A percentile compares a stretch with the other conserved stretches of the same genome.
Conservation (phyloP, 2,888 invertebrate genomes). For the Laothoe populi region DNA sequence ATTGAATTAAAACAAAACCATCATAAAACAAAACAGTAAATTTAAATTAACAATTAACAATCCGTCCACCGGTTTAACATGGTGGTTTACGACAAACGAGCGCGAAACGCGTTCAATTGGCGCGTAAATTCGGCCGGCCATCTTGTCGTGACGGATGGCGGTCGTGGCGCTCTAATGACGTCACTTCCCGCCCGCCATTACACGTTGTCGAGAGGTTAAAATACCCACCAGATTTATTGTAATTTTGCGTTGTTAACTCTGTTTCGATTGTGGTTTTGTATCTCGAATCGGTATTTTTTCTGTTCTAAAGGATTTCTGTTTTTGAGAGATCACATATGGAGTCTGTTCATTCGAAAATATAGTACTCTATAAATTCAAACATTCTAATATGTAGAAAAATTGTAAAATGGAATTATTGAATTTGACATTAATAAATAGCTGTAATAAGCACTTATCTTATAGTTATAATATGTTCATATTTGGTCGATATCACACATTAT, state of each 20-base stretch:
- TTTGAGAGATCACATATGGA: no score
- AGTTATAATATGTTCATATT: no score
- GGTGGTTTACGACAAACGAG: slow-evolving; percentile 37
- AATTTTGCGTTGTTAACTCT: slow-evolving; percentile 8
- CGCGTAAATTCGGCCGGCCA: slow-evolving; percentile 62
- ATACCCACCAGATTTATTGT: slow-evolving; percentile 38
- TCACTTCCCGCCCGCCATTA: slow-evolving; percentile 58
- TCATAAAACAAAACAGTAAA: slow-evolving; percentile 23
- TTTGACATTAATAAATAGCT: no score
- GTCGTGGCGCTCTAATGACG: slow-evolving; percentile 52
- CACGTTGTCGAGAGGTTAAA: slow-evolving; percentile 39
- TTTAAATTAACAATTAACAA: slow-evolving; percentile 40
- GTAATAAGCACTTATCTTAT: no score
- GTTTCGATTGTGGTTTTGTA: background rate
- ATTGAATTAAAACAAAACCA: slow-evolving; percentile 34
- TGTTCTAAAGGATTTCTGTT: no score
- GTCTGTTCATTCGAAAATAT: no score
- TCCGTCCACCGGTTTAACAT: slow-evolving; percentile 29
- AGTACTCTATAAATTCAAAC: no score
- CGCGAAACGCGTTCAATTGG: slow-evolving; percentile 56
- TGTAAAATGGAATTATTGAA: no score
- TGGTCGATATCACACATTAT: no score
- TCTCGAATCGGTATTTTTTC: background rate
- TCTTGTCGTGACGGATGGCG: slow-evolving; percentile 62
- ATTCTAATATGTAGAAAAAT: no score